phyloP scores from a whole-genome alignment of 1,140 invertebrate species.

The Mercenaria mercenaria region DNA sequence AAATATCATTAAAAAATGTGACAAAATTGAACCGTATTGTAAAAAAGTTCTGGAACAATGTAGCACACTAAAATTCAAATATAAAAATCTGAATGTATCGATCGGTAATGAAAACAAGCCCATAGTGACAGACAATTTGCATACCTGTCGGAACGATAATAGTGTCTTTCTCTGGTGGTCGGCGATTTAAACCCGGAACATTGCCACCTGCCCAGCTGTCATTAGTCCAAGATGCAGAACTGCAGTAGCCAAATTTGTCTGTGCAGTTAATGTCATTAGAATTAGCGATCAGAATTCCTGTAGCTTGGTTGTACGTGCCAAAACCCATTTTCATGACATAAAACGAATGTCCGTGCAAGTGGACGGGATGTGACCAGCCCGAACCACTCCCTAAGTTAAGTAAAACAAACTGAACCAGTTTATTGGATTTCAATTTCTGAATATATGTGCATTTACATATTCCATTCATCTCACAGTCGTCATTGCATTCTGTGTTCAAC shows the following conservation, averaged over 20 bases:
- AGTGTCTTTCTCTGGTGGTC: conserved; percentile 90
- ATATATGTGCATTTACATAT: conserved; percentile 69
- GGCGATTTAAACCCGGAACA: conserved; percentile 75
- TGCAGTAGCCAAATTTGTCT: conserved; percentile 83
- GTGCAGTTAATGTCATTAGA: conserved; percentile 83
- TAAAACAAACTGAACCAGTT: conserved; percentile 46
- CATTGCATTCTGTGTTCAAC: conserved; percentile 19
- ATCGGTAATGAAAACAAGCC: too few species aligned
- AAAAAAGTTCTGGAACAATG: too few species aligned
- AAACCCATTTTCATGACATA: conserved; percentile 82
- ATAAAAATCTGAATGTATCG: too few species aligned
- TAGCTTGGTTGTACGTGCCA: conserved; percentile 34
- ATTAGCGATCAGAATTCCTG: conserved; percentile 77
- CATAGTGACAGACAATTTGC: too few species aligned
- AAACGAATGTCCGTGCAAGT: conserved; percentile 74
- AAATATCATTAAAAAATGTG: too few species aligned
- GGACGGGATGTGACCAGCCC: conserved; percentile 73
- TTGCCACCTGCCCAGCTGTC: conserved; percentile 64
- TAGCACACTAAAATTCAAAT: too few species aligned
- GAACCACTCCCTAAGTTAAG: conserved; percentile 58
- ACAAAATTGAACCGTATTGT: too few species aligned
- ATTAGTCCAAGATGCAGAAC: conserved; percentile 68
- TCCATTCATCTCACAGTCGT: not conserved
- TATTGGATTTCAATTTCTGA: conserved; percentile 12
- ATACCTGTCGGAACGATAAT: conserved; percentile 89